Evolutionary conservation across 2,888 invertebrate genomes (phyloP), one percentile per base, ranked within the genome.

Genomic region (Venustoraphidia nigricollis): DNA sequence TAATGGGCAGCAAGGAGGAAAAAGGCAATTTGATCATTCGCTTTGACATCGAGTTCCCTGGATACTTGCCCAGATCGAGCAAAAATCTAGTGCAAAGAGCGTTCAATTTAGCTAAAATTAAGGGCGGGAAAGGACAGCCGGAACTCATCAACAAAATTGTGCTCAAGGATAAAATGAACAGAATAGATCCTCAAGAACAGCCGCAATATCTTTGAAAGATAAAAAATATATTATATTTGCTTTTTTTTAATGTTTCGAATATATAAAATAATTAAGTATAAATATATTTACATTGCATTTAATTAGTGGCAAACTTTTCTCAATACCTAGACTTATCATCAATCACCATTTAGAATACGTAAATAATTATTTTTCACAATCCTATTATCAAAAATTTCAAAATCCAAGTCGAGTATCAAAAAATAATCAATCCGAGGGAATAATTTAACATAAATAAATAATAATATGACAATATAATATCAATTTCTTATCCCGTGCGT

Each of bases 11-110:
- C 56, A 67, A 72, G 41, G 74, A 73, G 45, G 72, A 74, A 38
- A 78, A 73, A 55, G 88, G 89, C 9, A 75, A 83, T 59, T 65
- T 89, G 40, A 73, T 82, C 41, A 72, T 89, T 53, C 70, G 72
- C 48, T 89, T 89, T 60, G 66, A 74, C 46, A 70, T 78, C 36
- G 62, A 68, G 50, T 78, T 74, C 61, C 79, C 79, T 9, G 57
- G 62, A 49, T 73, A 74, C 59, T 57, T 77, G 44, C 68, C 73
- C 10, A 64, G 69, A 53, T 58, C 64, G 8, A 71, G 69, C 54
- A 75, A 72, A 57, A 58, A 61, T 36, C 47, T 63, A 34, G 51
- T 68, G 9, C 56, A 58, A 47, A 63, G 59, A 54, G 67, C 64
- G 17, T 68, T 68, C 54, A 53, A 60, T 48, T 55, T 66, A 43